Evolutionary conservation across 2,797 vertebrate species (phyloP).

Genomic region (Phyllotis vaccarum): DNA sequence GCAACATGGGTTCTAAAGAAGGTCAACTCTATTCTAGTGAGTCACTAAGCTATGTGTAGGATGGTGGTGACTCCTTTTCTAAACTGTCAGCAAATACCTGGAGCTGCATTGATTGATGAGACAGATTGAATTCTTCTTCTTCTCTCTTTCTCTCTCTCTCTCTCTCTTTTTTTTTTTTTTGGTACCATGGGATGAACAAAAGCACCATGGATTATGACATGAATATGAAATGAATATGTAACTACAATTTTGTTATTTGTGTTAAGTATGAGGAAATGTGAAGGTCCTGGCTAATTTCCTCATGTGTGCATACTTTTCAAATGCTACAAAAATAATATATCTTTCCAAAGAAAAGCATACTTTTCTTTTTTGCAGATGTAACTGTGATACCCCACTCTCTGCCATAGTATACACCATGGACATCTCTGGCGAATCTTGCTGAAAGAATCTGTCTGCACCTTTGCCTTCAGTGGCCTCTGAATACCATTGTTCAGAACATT

Average conservation of each 20-base stretch:
- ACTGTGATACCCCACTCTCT: background rate
- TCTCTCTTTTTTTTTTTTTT: too few relatives aligned
- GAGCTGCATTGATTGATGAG: background rate
- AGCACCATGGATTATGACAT: background rate
- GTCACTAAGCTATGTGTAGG: conserved; percentile 29
- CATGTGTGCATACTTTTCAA: background rate
- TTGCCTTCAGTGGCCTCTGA: background rate
- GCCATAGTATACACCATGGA: background rate
- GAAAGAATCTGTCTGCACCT: background rate
- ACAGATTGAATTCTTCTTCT: background rate
- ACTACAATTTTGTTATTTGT: conserved; percentile 7
- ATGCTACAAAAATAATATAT: conserved; percentile 28
- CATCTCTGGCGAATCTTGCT: background rate
- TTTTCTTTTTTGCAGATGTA: background rate
- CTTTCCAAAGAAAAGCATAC: conserved; percentile 54
- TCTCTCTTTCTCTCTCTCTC: too few relatives aligned
- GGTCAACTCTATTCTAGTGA: conserved; percentile 1
- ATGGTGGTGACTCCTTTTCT: conserved; percentile 41
- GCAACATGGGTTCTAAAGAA: conserved; percentile 35
- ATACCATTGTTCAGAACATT: background rate
- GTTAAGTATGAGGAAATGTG: conserved; percentile 1
- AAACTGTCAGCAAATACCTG: conserved; percentile 19
- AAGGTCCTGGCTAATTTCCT: conserved; percentile 53
- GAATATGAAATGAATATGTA: background rate
- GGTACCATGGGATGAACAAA: conserved; percentile 8